These are phyloP conservation scores for Platynereis dumerilii DNA, from an alignment of 2,888 invertebrate genomes.

Conservation along the genomic window DNA sequence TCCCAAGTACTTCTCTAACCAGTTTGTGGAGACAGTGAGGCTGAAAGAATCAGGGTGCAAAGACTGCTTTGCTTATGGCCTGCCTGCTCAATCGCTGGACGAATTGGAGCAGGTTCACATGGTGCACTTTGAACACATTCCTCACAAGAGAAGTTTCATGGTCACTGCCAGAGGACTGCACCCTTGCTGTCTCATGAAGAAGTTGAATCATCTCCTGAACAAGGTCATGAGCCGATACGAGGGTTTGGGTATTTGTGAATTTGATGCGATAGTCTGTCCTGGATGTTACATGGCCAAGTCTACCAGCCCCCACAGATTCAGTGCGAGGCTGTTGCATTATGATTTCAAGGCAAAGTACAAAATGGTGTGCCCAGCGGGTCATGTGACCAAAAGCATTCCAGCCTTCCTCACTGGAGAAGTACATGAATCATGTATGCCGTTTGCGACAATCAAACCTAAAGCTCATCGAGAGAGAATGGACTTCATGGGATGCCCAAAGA, in stretches of 20 bases:
- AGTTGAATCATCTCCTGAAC: slow-evolving; percentile 23
- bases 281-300: slow-evolving; percentile 31
- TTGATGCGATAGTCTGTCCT: slow-evolving; percentile 37
- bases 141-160: slow-evolving; percentile 29
- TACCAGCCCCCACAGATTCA: slow-evolving; percentile 28
- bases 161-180: slow-evolving; percentile 32
- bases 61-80: slow-evolving; percentile 20
- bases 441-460: slow-evolving; percentile 26
- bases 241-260: slow-evolving; percentile 29
- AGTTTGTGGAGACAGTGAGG: slow-evolving; percentile 31
- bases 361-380: slow-evolving; percentile 33
- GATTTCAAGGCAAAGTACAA: slow-evolving; percentile 8
- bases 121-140: slow-evolving; percentile 35
- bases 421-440: slow-evolving; percentile 28
- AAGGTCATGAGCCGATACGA: slow-evolving; percentile 34
- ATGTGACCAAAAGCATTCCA: slow-evolving; percentile 20
- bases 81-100: neutral
- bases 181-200: slow-evolving; percentile 35
- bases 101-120: slow-evolving; percentile 26
- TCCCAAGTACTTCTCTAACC: slow-evolving; percentile 33
- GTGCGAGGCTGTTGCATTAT: slow-evolving; percentile 20
- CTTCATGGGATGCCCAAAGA: slow-evolving; percentile 34
- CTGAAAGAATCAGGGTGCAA: slow-evolving; percentile 31
- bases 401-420: slow-evolving; percentile 28
- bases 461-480: slow-evolving; percentile 20